phyloP scores from a whole-genome alignment of 1,140 invertebrate genomes.

The Trichoplusia ni region DNA sequence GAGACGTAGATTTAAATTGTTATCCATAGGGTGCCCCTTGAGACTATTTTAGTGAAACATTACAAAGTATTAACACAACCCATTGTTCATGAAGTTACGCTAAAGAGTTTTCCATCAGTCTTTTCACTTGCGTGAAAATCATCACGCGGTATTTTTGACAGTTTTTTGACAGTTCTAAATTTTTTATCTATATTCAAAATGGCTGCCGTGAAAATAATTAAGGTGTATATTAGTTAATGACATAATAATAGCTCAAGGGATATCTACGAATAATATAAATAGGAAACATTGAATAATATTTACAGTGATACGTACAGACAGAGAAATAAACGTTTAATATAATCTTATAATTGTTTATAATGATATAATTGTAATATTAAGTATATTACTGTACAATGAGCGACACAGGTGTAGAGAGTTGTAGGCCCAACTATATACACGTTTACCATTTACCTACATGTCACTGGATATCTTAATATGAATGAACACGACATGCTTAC shows the following conservation, averaged over 20 bases:
- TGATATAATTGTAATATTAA: slow-evolving; percentile 45
- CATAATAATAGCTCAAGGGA: slow-evolving; percentile 7
- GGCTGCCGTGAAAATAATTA: no score
- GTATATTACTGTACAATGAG: slow-evolving; percentile 74
- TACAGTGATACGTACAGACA: slow-evolving; percentile 55
- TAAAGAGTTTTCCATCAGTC: no score
- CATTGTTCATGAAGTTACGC: no score
- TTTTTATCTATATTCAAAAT: no score
- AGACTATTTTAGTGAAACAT: no score
- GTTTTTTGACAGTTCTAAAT: no score
- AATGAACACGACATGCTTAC: not conserved
- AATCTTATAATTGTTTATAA: slow-evolving; percentile 50
- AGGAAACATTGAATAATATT: slow-evolving; percentile 52
- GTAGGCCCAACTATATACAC: slow-evolving; percentile 67
- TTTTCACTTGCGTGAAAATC: no score
- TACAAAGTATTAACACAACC: no score
- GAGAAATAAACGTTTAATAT: slow-evolving; percentile 52
- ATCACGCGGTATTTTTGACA: no score
- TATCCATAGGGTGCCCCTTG: slow-evolving; percentile 3
- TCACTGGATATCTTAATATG: slow-evolving; percentile 1
- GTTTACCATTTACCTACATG: slow-evolving; percentile 25
- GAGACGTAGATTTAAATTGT: slow-evolving; percentile 13
- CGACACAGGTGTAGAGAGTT: slow-evolving; percentile 74
- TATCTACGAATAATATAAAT: slow-evolving; percentile 18
- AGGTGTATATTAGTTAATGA: no score